A percentile compares a stretch with the other conserved stretches of the same genome.
Conservation (phyloP, 2,113 vertebrate genomes). For the Xiphorhynchus elegans region DNA sequence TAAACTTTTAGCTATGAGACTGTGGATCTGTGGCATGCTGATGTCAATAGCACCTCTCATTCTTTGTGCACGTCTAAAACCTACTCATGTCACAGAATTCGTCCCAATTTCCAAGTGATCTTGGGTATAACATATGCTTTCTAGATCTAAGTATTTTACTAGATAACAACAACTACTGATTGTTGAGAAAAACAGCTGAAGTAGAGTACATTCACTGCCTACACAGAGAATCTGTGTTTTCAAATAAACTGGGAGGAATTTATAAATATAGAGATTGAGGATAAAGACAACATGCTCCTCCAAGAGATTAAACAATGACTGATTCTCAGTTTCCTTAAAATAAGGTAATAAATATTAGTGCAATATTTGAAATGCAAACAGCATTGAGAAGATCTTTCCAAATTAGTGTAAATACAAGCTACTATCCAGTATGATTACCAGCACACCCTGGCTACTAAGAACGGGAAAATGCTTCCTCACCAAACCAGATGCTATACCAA, state of each 20-base stretch:
- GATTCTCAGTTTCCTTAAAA: not conserved
- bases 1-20: not conserved
- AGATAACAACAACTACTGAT: not conserved
- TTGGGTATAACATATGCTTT: not conserved
- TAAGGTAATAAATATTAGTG: conserved; percentile 15
- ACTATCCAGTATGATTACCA: not conserved
- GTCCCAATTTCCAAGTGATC: not conserved
- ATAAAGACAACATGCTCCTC: not conserved
- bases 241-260: conserved; percentile 40
- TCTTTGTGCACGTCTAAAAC: not conserved
- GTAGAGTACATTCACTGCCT: not conserved
- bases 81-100: not conserved
- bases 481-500: conserved; percentile 46
- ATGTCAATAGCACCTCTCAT: not conserved
- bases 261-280: conserved; percentile 32
- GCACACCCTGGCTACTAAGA: not conserved
- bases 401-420: conserved; percentile 15
- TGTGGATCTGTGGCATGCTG: not conserved
- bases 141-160: not conserved
- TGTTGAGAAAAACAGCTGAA: not conserved
- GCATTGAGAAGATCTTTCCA: not conserved
- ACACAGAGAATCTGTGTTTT: not conserved
- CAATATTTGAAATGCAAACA: not conserved
- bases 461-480: conserved; percentile 2
- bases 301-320: conserved; percentile 11